Base-by-base conservation (phyloP, 2,113 vertebrate species). In the Melanotaenia duboulayi region DNA sequence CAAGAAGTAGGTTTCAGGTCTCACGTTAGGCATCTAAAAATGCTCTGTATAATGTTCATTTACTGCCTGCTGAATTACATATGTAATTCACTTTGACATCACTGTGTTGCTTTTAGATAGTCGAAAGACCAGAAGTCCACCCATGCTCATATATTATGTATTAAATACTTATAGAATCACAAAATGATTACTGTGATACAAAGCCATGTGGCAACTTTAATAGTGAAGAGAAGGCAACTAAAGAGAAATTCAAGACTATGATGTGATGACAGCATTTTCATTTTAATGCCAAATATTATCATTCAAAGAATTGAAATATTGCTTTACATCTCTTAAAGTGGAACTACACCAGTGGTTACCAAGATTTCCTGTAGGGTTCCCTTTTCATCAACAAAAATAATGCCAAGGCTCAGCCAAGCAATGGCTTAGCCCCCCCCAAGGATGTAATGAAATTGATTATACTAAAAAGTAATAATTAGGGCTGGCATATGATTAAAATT, bases 21-120 rank as follows among this genome's bases (percentile, higher is more conserved):
- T 81, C 90, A 80, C 74, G 57, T 74, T 70, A 69, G 56, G 60
- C 40, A 66, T 75, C 88, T 91, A 87, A 86, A 90, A 92, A 91
- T 92, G 92, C 66, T 61, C 32, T 20, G 77, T 71, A 62, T 60
- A 46, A 54, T 35, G n/a, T 22, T 65, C 54, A 71, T 76, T 72
- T 62, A 64, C 28, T 58, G 13, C 66, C 32, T 57, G 69, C 61
- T 71, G 85, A 73, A 74, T 48, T 60, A 73, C 63, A 68, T 40
- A 63, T 37, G 54, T 69, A 81, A 85, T 86, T 91, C 80, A 86
- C 60, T 87, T 87, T 84, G 48, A 71, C 44, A 71, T 77, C 70
- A 81, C 46, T 25, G 39, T 19, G n/a, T 63, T 49, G 8, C 28
- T 52, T 74, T 50, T 17, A 52, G 72, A 51, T 17, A 40, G 42